Evolutionary conservation across 1,140 invertebrate species (phyloP), one percentile per base, ranked within the genome.

Genomic region (Ericerus pela): DNA sequence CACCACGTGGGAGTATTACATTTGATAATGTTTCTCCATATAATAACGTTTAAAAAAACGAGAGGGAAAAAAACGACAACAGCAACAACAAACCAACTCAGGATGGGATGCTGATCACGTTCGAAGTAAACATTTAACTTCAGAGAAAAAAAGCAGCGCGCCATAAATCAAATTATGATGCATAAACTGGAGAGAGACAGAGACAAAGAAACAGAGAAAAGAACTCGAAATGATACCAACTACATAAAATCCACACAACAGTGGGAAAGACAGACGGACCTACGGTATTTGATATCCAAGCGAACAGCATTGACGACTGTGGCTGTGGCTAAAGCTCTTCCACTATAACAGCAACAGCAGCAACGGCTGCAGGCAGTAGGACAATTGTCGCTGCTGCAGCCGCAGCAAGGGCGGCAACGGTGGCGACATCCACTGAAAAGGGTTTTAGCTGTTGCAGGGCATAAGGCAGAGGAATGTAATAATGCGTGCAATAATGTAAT

Each of bases 161-260:
- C 37, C 37, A 41, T 41, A 41, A 41, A 41, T 41, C 37, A 41
- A 41, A 41, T 41, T 41, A 41, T 41, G 37, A 41, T 41, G 37
- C 37, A 41, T 41, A 41, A 41, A 41, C 37, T 41, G n/a, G 37
- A 41, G 37, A 41, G n/a, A n/a, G n/a, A n/a, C n/a, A n/a, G n/a
- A n/a, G n/a, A n/a, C n/a, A n/a, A n/a, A n/a, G n/a, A n/a, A n/a
- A n/a, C n/a, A n/a, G n/a, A n/a, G n/a, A n/a, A n/a, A 41, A 4
- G 6, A 41, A 41, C 37, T 41, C 37, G 37, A 41, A 41, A 41
- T 41, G 37, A 41, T 41, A 41, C 37, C 37, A 41, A 41, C 37
- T 41, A 41, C n/a, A 33, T 8, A 33, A 33, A n/a, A 33, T 33
- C 8, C 30, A 33, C n/a, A 33, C 30, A 33, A 33, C 37, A 41